These are phyloP conservation scores for Lytechinus variegatus DNA, from an alignment of 35 echinoderm and acorn worm species.

Conservation along the genomic window DNA sequence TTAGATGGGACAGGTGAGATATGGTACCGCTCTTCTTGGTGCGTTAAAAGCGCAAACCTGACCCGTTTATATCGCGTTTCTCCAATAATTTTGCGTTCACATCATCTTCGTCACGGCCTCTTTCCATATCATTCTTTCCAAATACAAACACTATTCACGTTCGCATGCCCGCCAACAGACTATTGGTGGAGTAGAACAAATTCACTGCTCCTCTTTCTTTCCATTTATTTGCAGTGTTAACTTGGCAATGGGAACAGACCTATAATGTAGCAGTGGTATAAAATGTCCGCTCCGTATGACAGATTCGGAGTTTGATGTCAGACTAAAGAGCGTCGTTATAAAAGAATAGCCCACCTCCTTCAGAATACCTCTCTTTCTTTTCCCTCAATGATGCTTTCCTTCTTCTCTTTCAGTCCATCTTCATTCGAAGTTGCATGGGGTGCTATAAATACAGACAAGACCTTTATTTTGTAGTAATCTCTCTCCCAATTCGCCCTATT, in stretches of 20 bases:
- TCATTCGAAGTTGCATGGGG: background rate
- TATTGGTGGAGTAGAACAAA: background rate
- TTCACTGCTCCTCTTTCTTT: background rate
- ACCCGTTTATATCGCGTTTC: conserved; percentile 2
- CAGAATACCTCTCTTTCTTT: background rate
- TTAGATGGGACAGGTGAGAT: background rate
- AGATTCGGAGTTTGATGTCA: background rate
- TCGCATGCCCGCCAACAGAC: background rate
- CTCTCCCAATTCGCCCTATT: background rate
- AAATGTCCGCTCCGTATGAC: background rate
- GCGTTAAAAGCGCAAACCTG: background rate
- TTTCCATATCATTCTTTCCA: background rate
- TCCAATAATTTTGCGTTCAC: background rate
- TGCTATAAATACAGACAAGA: background rate
- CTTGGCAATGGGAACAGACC: background rate
- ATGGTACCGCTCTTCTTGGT: background rate
- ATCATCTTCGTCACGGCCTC: background rate
- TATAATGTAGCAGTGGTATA: background rate
- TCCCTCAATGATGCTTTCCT: background rate
- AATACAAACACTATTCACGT: background rate
- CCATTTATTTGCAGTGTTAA: background rate
- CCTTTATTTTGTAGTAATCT: background rate
- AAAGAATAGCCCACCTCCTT: background rate
- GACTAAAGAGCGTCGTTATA: background rate
- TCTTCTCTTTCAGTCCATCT: background rate